Evolutionary conservation across 37 sponge, comb jelly and placozoan genomes (phyloP).

Genomic region (Eunapius fragilis): DNA sequence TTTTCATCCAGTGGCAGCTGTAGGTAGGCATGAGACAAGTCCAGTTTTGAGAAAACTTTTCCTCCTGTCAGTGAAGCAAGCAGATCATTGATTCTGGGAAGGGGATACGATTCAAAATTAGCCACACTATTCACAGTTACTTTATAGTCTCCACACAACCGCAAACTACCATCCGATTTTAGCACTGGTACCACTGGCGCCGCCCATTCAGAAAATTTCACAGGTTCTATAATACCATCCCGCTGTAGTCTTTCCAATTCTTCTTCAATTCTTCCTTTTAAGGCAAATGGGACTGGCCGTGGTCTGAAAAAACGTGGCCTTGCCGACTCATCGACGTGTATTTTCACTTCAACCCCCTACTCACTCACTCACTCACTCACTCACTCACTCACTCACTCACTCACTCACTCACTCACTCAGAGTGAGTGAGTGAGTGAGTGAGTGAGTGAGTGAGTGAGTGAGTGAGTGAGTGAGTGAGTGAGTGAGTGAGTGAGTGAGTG

Average conservation of each 20-base stretch:
- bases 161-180: constrained; percentile 23
- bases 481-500: too few relatives aligned
- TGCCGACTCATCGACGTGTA: too few relatives aligned
- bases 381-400: too few relatives aligned
- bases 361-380: too few relatives aligned
- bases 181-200: constrained; percentile 35
- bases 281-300: constrained; percentile 27
- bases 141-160: constrained; percentile 57
- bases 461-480: too few relatives aligned
- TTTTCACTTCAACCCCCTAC: too few relatives aligned
- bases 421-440: too few relatives aligned
- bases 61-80: constrained; percentile 35
- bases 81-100: constrained; percentile 30
- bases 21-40: constrained; percentile 25
- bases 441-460: too few relatives aligned
- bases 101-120: constrained; percentile 27
- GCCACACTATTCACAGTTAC: constrained; percentile 36
- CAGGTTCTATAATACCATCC: constrained; percentile 9
- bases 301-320: constrained; percentile 11
- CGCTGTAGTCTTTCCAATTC: constrained; percentile 25
- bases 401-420: too few relatives aligned
- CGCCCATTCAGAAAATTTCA: constrained; percentile 26
- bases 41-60: constrained; percentile 33
- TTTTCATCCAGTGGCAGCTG: background rate
- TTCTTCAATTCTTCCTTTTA: background rate